Evolutionary conservation across 2,888 invertebrate genomes (phyloP).

Genomic region (Eupithecia insigniata): DNA sequence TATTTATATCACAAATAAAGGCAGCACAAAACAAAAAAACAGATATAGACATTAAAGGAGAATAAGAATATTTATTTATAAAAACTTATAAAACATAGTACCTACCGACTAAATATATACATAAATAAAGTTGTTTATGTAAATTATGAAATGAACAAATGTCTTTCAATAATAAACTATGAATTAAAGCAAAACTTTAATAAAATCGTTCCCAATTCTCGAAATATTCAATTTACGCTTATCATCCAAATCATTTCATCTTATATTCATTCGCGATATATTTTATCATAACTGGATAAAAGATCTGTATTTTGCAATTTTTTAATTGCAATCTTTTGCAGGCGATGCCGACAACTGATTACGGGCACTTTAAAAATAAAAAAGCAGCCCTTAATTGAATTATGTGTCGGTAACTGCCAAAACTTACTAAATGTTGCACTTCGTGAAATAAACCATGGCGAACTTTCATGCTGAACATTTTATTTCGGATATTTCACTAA

Average conservation of each 20-base stretch:
- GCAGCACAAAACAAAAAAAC: too few species aligned
- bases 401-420: constrained; percentile 50
- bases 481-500: constrained; percentile 12
- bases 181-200: not conserved
- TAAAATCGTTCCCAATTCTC: constrained; percentile 14
- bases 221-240: constrained; percentile 20
- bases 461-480: constrained; percentile 17
- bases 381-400: constrained; percentile 58
- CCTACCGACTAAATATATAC: too few species aligned
- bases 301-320: constrained; percentile 59
- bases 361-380: constrained; percentile 36
- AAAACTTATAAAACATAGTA: too few species aligned
- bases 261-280: constrained; percentile 45
- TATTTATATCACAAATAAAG: too few species aligned
- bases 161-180: not conserved
- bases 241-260: constrained; percentile 40
- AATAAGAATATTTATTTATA: too few species aligned
- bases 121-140: too few species aligned
- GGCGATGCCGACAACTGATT: constrained; percentile 59
- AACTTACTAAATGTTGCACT: constrained; percentile 53
- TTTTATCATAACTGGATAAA: constrained; percentile 46
- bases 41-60: too few species aligned
- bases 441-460: constrained; percentile 28
- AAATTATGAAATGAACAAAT: too few species aligned
- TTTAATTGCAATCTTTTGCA: constrained; percentile 60